Percentiles rank a stretch among this genome's conserved stretches.
phyloP scores from a whole-genome alignment of 2,797 vertebrate species.

The Varecia variegata region DNA sequence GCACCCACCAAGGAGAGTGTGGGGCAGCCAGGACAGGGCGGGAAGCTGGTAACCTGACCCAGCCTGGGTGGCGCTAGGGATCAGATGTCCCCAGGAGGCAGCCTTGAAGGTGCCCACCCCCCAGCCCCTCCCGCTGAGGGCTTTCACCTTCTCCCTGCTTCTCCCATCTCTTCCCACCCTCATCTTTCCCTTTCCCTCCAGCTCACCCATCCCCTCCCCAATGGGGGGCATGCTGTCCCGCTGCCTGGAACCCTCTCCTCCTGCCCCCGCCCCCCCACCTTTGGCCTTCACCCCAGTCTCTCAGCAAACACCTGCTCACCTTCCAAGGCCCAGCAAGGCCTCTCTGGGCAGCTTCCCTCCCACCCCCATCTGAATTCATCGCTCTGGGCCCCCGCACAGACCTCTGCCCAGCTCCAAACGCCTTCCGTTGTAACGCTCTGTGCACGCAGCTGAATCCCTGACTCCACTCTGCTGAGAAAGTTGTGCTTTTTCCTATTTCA shows the following conservation, averaged over 20 bases:
- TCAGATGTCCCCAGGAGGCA: background rate
- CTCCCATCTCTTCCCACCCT: background rate
- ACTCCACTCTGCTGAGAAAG: background rate
- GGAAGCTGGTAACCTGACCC: background rate
- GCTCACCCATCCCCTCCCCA: background rate
- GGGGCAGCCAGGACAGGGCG: background rate
- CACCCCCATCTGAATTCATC: background rate
- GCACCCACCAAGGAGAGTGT: background rate
- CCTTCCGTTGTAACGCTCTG: background rate
- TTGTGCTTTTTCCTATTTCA: background rate
- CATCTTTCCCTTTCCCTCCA: background rate
- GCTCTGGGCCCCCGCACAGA: background rate
- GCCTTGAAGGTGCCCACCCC: background rate
- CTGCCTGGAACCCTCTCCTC: background rate
- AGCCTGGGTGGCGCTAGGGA: background rate
- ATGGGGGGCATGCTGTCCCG: background rate
- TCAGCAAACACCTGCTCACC: background rate
- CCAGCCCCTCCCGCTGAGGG: accelerated
- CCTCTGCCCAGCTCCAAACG: background rate
- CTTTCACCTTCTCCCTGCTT: background rate
- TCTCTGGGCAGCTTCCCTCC: background rate
- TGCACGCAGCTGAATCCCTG: accelerated
- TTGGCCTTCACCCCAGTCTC: background rate
- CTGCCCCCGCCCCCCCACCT: no score
- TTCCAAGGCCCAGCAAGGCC: background rate